Percentiles rank a stretch among this genome's conserved stretches.
Conservation (phyloP, 2,888 invertebrate genomes). For the Hipparchia semele region DNA sequence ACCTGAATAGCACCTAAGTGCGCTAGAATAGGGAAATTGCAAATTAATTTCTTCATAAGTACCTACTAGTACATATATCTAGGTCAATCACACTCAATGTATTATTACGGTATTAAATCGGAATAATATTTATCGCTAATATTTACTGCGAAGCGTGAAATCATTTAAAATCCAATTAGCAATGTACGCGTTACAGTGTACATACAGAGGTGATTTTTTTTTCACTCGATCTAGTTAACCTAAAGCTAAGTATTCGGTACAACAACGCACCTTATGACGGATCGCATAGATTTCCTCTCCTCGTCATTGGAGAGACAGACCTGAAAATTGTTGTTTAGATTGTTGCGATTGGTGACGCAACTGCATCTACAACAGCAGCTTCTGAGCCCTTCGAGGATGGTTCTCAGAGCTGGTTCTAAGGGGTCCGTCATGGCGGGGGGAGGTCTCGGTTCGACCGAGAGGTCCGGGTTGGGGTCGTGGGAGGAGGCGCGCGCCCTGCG, state of each 20-base stretch:
- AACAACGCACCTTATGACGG: conserved; percentile 85
- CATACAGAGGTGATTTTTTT: conserved; percentile 18
- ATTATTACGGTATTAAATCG: conserved; percentile 28
- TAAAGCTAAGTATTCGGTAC: conserved; percentile 53
- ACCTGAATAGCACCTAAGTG: conserved; percentile 79
- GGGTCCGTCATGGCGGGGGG: conserved; percentile 66
- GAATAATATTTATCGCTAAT: conserved; percentile 42
- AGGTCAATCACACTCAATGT: conserved; percentile 41
- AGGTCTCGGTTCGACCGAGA: conserved; percentile 48
- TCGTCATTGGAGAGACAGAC: conserved; percentile 79
- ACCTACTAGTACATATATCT: conserved; percentile 31
- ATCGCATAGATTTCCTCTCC: conserved; percentile 84
- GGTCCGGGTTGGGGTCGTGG: conserved; percentile 59
- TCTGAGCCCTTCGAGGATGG: conserved; percentile 68
- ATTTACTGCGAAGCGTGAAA: conserved; percentile 50
- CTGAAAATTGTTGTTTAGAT: conserved; percentile 78
- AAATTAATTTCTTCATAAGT: conserved; percentile 48
- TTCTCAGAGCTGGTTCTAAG: conserved; percentile 73
- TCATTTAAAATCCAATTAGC: conserved; percentile 51
- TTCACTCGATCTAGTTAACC: conserved; percentile 52
- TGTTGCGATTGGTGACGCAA: conserved; percentile 63
- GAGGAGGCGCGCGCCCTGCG: conserved; percentile 71
- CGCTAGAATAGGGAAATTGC: conserved; percentile 76
- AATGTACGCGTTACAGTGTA: conserved; percentile 30
- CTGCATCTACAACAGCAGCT: conserved; percentile 76